phyloP scores from a whole-genome alignment of 2,113 vertebrate genomes.

The Pyrgilauda ruficollis region DNA sequence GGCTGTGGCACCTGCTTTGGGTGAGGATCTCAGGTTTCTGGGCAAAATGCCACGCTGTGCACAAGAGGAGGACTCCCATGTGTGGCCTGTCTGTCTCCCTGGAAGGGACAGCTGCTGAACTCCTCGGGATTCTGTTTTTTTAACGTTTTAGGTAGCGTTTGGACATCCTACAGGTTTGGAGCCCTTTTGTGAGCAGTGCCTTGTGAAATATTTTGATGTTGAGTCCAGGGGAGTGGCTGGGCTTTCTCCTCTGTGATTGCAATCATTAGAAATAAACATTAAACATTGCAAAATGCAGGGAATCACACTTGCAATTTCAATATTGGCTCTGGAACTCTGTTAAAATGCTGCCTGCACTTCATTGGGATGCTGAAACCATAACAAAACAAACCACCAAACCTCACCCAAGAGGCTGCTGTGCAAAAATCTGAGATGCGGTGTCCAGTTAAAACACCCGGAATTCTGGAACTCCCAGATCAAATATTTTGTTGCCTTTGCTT shows the following conservation, averaged over 20 bases:
- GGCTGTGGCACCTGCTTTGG: not conserved
- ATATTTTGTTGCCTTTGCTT: not conserved
- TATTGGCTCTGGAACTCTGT: not conserved
- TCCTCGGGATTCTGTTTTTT: not conserved
- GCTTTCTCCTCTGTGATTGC: not conserved
- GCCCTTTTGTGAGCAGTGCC: not conserved
- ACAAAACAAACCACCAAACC: not conserved
- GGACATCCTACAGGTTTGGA: not conserved
- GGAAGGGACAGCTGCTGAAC: not conserved
- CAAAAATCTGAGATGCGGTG: not conserved
- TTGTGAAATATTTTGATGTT: not conserved
- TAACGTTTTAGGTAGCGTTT: not conserved
- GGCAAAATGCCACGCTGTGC: not conserved
- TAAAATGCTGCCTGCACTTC: not conserved
- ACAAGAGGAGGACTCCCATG: not conserved
- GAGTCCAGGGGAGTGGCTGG: not conserved
- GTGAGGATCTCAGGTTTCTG: not conserved
- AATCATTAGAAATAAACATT: not conserved
- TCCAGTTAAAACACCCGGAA: not conserved
- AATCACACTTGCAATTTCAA: not conserved
- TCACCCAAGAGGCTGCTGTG: not conserved
- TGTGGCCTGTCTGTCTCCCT: too few species aligned
- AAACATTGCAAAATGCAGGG: not conserved
- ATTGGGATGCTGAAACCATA: not conserved
- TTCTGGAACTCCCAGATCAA: not conserved